Evolutionary conservation across 2,113 vertebrate genomes (phyloP).

Genomic region (Petrocephalus microphthalmus): DNA sequence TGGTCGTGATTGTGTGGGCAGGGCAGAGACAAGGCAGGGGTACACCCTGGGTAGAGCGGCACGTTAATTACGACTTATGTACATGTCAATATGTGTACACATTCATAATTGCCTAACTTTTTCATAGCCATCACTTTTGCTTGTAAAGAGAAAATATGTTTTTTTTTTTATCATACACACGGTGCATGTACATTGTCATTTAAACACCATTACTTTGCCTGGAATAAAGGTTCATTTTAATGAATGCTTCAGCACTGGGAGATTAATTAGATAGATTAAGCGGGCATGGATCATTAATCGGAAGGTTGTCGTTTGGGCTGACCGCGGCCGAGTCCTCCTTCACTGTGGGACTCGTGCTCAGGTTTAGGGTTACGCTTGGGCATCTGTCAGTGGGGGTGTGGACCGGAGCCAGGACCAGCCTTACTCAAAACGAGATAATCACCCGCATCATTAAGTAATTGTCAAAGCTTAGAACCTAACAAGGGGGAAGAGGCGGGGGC

Average conservation of each 20-base stretch:
- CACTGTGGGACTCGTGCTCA: background rate
- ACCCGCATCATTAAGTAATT: background rate
- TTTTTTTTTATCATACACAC: background rate
- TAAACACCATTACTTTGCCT: background rate
- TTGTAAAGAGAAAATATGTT: background rate
- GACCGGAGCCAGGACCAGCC: background rate
- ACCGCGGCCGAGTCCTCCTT: background rate
- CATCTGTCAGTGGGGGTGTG: background rate
- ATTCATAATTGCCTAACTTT: background rate
- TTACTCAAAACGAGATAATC: background rate
- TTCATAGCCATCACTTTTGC: background rate
- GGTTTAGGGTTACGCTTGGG: background rate
- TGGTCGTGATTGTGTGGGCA: background rate
- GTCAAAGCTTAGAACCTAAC: background rate
- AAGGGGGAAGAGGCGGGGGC: background rate
- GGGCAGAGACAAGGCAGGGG: background rate
- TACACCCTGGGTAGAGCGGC: background rate
- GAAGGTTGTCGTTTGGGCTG: background rate
- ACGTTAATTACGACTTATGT: background rate
- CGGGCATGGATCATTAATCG: background rate
- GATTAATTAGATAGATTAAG: background rate
- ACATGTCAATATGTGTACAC: background rate
- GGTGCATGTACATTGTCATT: background rate
- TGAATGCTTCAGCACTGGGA: background rate
- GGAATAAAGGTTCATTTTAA: background rate